A percentile compares a stretch with the other conserved stretches of the same genome.
Evolutionary conservation across 2,888 invertebrate species (phyloP).

Genomic region (Clanis bilineata): DNA sequence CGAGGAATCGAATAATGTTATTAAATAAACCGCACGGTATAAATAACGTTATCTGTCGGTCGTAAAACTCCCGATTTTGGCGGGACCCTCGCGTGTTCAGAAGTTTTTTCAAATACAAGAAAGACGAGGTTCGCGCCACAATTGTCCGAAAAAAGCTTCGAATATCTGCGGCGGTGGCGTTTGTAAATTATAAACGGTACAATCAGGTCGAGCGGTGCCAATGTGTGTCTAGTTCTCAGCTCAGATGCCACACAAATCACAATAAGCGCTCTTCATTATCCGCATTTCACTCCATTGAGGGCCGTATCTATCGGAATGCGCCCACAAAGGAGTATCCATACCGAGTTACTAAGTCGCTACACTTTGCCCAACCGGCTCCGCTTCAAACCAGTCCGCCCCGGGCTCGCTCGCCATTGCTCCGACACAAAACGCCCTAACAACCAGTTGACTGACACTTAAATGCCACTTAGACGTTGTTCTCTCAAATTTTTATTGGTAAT

Average conservation of each 20-base stretch:
- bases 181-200: slow-evolving; percentile 8
- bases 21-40: slow-evolving; percentile 64
- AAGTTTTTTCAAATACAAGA: slow-evolving; percentile 36
- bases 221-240: slow-evolving; percentile 53
- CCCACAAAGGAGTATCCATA: slow-evolving; percentile 73
- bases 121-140: slow-evolving; percentile 12
- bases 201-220: slow-evolving; percentile 31
- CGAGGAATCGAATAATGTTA: slow-evolving; percentile 63
- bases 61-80: slow-evolving; percentile 65
- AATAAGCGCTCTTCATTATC: slow-evolving; percentile 78
- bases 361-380: slow-evolving; percentile 75
- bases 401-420: slow-evolving; percentile 37
- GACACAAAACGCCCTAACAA: slow-evolving; percentile 57
- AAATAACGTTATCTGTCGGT: slow-evolving; percentile 62
- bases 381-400: slow-evolving; percentile 58
- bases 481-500: slow-evolving; percentile 74
- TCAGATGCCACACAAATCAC: slow-evolving; percentile 73
- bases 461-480: slow-evolving; percentile 75
- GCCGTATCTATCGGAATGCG: slow-evolving; percentile 78
- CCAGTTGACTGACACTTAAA: slow-evolving; percentile 80
- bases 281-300: slow-evolving; percentile 67
- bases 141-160: background rate
- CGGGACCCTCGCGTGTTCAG: slow-evolving; percentile 44
- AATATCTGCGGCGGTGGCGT: slow-evolving; percentile 14
- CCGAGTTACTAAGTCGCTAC: slow-evolving; percentile 70